Base-by-base conservation (phyloP, 1,140 invertebrate genomes). In the Tetraneura akinire region DNA sequence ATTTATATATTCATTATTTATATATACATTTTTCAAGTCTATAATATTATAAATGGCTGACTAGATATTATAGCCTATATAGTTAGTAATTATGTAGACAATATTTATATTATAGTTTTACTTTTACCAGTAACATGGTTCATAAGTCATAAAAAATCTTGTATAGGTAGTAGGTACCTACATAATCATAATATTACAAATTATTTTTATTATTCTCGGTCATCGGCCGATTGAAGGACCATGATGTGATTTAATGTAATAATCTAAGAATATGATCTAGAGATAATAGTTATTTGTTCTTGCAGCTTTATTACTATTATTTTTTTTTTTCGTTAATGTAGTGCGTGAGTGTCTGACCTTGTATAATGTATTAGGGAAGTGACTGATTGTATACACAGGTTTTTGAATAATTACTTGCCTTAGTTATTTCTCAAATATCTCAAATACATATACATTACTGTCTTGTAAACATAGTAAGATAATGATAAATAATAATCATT, bases 201-300 rank as follows among this genome's bases (percentile, higher is more conserved):
- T 73, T 73, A 49, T 47, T 73, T 18, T 45, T 49, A 53, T 74
- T 74, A 29, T 53, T 21, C n/a, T 45, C 42, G 66, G 47, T 68
- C 37, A 45, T 47, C 45, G 42, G 13, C 66, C 66, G 42, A 47
- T 26, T 21, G 13, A 42, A 68, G n/a, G 64, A 45, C 64, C 64
- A 45, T 16, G 64, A 45, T 16, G 64, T 23, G 64, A 68, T 68
- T 68, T 68, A 45, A 45, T 23, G 21, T 45, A 45, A 68, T 68
- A 23, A 68, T 45, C n/a, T 37, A 37, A 8, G 32, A 37, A 8
- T 37, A 37, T 37, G 8, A 37, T 37, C 32, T 68, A 45, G 45
- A 14, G 37, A 68, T 45, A n/a, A 68, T 68, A 23, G 37, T 37
- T 37, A 8, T 68, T 45, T 68, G 64, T 68, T 23, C 32, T 11